Conservation (phyloP, 2,888 invertebrate species). For the Drosophila bunnanda region DNA sequence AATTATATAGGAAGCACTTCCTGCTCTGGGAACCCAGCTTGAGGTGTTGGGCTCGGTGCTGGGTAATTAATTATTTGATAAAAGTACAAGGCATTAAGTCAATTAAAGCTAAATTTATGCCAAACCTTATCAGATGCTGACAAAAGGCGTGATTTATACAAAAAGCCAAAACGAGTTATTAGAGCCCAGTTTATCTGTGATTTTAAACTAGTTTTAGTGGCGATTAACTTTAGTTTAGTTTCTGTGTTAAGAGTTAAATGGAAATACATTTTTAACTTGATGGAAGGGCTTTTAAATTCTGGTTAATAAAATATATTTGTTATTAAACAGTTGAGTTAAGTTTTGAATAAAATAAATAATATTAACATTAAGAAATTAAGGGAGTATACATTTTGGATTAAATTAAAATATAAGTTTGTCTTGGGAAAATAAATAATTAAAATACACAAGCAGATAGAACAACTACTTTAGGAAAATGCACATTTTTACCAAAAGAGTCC, state of each 20-base stretch:
- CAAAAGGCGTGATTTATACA: slow-evolving; percentile 68
- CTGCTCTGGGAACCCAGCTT: background rate
- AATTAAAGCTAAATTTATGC: slow-evolving; percentile 77
- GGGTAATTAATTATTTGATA: slow-evolving; percentile 77
- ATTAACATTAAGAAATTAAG: too few relatives aligned
- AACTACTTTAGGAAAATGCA: too few relatives aligned
- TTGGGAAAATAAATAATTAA: too few relatives aligned
- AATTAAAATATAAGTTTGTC: too few relatives aligned
- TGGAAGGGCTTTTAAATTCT: too few relatives aligned
- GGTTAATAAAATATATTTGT: background rate
- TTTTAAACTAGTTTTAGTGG: background rate
- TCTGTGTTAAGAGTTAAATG: too few relatives aligned
- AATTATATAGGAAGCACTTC: slow-evolving; percentile 9
- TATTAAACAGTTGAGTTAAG: background rate
- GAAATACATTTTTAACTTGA: background rate
- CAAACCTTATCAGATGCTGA: slow-evolving; percentile 66
- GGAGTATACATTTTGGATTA: too few relatives aligned
- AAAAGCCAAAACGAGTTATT: slow-evolving; percentile 14
- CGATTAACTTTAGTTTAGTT: background rate
- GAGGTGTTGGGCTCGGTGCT: slow-evolving; percentile 16
- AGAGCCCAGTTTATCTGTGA: background rate
- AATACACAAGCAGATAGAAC: too few relatives aligned
- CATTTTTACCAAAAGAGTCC: too few relatives aligned
- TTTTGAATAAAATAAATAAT: background rate
- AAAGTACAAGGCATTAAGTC: slow-evolving; percentile 74